phyloP scores from a whole-genome alignment of 2,888 invertebrate species.

The Cheilosia vulpina region DNA sequence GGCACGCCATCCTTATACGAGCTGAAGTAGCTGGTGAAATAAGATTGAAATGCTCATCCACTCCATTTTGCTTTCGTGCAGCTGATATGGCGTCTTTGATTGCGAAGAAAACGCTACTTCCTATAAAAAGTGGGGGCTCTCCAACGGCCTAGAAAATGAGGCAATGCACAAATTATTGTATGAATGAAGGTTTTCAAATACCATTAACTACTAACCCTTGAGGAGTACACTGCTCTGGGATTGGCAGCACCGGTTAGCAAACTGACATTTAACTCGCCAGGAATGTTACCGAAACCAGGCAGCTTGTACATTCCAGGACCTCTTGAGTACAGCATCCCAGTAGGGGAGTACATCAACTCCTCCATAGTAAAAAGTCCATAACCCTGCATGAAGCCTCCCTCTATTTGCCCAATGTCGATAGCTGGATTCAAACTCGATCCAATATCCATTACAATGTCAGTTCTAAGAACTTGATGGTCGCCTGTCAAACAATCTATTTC shows the following conservation, averaged over 20 bases:
- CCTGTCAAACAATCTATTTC: conserved; percentile 97
- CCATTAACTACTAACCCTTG: conserved; percentile 88
- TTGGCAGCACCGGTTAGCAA: conserved; percentile 95
- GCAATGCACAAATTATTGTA: conserved; percentile 62
- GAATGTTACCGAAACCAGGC: conserved; percentile 96
- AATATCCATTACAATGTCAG: conserved; percentile 98
- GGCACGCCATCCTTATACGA: no score
- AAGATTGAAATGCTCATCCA: conserved; percentile 84
- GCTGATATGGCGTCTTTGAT: conserved; percentile 93
- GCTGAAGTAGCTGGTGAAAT: no score
- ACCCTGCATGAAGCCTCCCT: conserved; percentile 97
- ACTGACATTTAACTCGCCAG: conserved; percentile 95
- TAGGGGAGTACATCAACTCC: conserved; percentile 93
- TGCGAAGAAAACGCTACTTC: conserved; percentile 93
- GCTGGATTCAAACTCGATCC: conserved; percentile 98
- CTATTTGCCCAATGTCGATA: conserved; percentile 98
- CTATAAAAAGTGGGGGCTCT: conserved; percentile 96
- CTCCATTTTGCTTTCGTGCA: conserved; percentile 84
- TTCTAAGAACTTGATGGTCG: conserved; percentile 93
- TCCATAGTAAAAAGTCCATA: conserved; percentile 96
- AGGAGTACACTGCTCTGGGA: conserved; percentile 96
- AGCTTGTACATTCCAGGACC: conserved; percentile 98
- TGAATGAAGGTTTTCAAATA: no score
- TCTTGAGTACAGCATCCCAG: conserved; percentile 91
- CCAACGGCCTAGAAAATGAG: conserved; percentile 91